Percentiles rank a stretch among this genome's conserved stretches.
These are phyloP conservation scores for Takifugu bimaculatus DNA, from an alignment of 2,113 vertebrate genomes.

Conservation along the genomic window DNA sequence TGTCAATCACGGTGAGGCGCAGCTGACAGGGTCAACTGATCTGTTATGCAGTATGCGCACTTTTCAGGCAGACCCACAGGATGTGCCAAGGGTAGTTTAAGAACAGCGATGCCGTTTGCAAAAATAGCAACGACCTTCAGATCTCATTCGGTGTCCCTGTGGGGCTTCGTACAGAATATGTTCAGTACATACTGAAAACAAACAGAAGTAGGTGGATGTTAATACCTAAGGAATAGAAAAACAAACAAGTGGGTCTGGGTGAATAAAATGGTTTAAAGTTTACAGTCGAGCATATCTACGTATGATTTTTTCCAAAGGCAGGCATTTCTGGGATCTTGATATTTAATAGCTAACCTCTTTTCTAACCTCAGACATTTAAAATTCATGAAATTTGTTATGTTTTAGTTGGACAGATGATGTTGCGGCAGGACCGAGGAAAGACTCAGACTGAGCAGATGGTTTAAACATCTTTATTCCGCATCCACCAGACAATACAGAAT, in stretches of 20 bases:
- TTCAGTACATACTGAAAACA: not conserved
- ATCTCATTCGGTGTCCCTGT: conserved; percentile 32
- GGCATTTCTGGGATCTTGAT: not conserved
- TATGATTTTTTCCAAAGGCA: not conserved
- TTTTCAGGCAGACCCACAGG: conserved; percentile 43
- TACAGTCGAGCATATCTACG: conserved; percentile 6
- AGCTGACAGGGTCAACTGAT: conserved; percentile 62
- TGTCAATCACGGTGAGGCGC: conserved; percentile 56
- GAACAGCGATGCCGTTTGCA: conserved; percentile 27
- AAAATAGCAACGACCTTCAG: conserved; percentile 44
- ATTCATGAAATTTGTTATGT: conserved; percentile 10
- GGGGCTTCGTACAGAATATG: conserved; percentile 8
- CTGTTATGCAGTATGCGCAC: conserved; percentile 62
- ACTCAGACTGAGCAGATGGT: too few species aligned
- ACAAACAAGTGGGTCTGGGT: not conserved
- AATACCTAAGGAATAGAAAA: conserved; percentile 33
- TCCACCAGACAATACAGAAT: too few species aligned
- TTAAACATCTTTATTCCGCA: too few species aligned
- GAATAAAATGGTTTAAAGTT: not conserved
- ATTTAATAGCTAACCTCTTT: conserved; percentile 1
- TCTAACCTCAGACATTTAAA: not conserved
- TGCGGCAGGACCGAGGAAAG: too few species aligned
- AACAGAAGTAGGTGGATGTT: conserved; percentile 8
- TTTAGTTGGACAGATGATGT: too few species aligned
- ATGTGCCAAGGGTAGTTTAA: conserved; percentile 43